These are phyloP conservation scores for Smittia aterrima DNA, from an alignment of 2,888 invertebrate species.

Conservation along the genomic window DNA sequence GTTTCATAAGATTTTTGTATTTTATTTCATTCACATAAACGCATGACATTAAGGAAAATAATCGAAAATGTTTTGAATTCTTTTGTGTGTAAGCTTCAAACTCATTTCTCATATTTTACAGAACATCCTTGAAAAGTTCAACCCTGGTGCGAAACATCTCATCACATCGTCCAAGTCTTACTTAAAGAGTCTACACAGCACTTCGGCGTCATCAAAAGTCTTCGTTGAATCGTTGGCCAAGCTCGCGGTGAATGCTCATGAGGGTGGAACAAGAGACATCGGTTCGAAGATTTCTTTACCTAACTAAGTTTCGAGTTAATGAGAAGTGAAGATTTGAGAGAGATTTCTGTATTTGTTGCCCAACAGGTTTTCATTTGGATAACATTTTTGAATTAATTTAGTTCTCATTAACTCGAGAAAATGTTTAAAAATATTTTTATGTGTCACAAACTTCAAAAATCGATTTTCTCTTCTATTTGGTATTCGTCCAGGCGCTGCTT, in stretches of 20 bases:
- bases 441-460: constrained; percentile 12
- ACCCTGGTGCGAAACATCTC: constrained; percentile 90
- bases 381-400: constrained; percentile 18
- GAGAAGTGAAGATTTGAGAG: neutral
- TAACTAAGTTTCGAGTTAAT: no score
- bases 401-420: constrained; percentile 18
- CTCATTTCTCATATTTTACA: constrained; percentile 60
- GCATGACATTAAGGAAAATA: constrained; percentile 1
- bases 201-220: constrained; percentile 81
- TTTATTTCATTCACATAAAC: constrained; percentile 14
- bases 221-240: constrained; percentile 87
- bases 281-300: constrained; percentile 60
- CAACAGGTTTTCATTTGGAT: constrained; percentile 16
- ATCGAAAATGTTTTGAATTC: neutral
- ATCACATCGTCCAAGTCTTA: constrained; percentile 92
- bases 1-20: constrained; percentile 33
- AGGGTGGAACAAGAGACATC: constrained; percentile 87
- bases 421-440: neutral
- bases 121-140: constrained; percentile 96
- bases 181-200: constrained; percentile 89
- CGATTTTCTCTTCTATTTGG: constrained; percentile 29
- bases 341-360: neutral
- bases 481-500: constrained; percentile 72
- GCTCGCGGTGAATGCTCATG: constrained; percentile 84
- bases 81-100: no score